Base-by-base conservation (phyloP, 2,113 vertebrate genomes). In the Neolamprologus cancellatus region DNA sequence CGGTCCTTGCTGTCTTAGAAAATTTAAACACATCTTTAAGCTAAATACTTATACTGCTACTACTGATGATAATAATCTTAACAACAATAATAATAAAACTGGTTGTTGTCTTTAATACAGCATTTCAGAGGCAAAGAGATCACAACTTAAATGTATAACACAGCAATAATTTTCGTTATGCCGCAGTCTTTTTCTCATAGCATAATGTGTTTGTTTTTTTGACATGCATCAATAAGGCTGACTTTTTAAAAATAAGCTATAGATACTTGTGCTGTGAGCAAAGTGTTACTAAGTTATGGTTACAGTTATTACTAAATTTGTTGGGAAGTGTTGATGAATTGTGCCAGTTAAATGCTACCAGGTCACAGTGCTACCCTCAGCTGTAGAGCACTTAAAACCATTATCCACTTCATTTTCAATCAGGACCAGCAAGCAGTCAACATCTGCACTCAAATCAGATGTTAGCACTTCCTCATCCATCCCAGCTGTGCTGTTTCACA, bases 161-260 rank as follows among this genome's bases (percentile, higher is more conserved):
- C 30, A n/a, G 57, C 57, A 61, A 2, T 61, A 34, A 61, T 61
- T 0, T 11, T 3, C 0, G 8, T 17, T 1, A 18, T 59, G 55
- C 55, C 28, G 0, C 55, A 59, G 55, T 55, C 6, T 32, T 30
- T 59, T 30, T 0, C 14, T 0, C 30, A 0, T 3, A 66, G 61
- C 61, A 59, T 32, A 39, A 66, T 20, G 61, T 0, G 11, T 39
- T 66, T 66, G 28, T 20, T 8, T 8, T 0, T 69, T 1, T 39
- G 34, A 39, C 61, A 0, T 39, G 61, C 0, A 23, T 39, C 61
- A 69, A 69, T 69, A 39, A 39, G 61, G n/a, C 7, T 1, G 61
- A 39, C 11, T 5, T 39, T 66, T 69, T 23, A 8, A 39, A 39
- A 41, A 69, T 41, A 69, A 69, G 0, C 7, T 69, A 3, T 0